These are phyloP conservation scores for Steinernema hermaphroditum DNA, from an alignment of 2,888 invertebrate genomes.

Conservation along the genomic window DNA sequence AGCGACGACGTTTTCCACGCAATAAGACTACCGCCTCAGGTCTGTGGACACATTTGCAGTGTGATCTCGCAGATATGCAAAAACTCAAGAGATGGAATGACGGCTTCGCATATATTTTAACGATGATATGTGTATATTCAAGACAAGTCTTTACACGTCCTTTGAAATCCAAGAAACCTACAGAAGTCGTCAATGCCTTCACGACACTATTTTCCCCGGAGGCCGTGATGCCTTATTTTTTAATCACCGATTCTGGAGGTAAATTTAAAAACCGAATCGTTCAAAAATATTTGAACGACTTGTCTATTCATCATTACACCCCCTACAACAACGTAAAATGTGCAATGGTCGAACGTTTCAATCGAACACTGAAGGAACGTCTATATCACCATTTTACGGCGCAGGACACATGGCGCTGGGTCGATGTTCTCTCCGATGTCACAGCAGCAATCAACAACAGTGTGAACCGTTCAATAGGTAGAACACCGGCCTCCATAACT, in stretches of 20 bases:
- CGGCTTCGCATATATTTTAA: not conserved
- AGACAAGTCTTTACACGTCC: not conserved
- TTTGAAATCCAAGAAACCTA: not conserved
- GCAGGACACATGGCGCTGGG: too few species aligned
- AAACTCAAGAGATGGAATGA: conserved; percentile 2
- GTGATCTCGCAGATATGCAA: not conserved
- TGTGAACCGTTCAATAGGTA: not conserved
- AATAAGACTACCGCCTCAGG: not conserved
- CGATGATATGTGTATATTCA: not conserved
- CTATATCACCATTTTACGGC: not conserved
- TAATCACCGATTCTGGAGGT: not conserved
- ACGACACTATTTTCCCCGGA: not conserved
- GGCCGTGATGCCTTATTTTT: not conserved
- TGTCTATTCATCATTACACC: not conserved
- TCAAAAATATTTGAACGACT: not conserved
- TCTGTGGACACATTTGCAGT: not conserved
- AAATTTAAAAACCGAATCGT: not conserved
- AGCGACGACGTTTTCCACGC: not conserved
- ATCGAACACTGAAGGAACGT: conserved; percentile 1
- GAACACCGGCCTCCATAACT: not conserved
- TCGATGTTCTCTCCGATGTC: not conserved
- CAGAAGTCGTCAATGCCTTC: not conserved
- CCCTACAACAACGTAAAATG: not conserved
- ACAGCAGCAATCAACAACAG: not conserved
- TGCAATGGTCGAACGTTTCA: not conserved